Percentiles rank a stretch among this genome's conserved stretches.
phyloP scores from a whole-genome alignment of 2,113 vertebrate species.

The Riparia riparia region DNA sequence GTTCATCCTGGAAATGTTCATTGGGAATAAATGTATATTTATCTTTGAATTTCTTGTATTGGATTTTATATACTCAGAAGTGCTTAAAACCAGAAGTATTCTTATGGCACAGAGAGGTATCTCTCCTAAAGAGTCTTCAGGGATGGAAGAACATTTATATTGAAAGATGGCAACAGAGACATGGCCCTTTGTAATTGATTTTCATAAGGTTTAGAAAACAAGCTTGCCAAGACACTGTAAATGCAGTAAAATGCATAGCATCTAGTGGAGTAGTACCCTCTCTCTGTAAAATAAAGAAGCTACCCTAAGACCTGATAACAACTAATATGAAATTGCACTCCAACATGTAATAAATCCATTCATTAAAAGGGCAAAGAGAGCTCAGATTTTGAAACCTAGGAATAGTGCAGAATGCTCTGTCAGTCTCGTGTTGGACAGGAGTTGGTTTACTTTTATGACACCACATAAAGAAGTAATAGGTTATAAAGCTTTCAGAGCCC shows the following conservation, averaged over 20 bases:
- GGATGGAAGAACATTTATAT: neutral
- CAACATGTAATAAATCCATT: constrained; percentile 14
- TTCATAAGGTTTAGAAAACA: neutral
- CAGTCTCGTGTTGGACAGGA: neutral
- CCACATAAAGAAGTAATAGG: constrained; percentile 48
- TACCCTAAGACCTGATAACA: neutral
- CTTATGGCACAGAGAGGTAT: neutral
- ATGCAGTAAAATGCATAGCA: neutral
- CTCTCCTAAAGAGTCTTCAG: neutral
- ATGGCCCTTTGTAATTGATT: neutral
- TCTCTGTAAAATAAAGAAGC: neutral
- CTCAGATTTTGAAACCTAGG: neutral
- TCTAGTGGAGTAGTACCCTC: neutral
- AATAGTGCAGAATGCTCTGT: neutral
- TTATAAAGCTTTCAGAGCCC: constrained; percentile 49
- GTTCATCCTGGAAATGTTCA: neutral
- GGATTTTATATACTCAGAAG: neutral
- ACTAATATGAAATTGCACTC: constrained; percentile 13
- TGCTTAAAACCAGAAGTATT: neutral
- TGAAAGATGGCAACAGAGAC: neutral
- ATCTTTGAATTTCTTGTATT: neutral
- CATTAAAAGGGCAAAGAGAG: neutral
- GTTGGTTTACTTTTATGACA: constrained; percentile 43
- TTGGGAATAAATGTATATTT: neutral
- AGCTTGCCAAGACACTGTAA: neutral